phyloP scores from a whole-genome alignment of 2,113 vertebrate genomes.

The Irena cyanogastra region DNA sequence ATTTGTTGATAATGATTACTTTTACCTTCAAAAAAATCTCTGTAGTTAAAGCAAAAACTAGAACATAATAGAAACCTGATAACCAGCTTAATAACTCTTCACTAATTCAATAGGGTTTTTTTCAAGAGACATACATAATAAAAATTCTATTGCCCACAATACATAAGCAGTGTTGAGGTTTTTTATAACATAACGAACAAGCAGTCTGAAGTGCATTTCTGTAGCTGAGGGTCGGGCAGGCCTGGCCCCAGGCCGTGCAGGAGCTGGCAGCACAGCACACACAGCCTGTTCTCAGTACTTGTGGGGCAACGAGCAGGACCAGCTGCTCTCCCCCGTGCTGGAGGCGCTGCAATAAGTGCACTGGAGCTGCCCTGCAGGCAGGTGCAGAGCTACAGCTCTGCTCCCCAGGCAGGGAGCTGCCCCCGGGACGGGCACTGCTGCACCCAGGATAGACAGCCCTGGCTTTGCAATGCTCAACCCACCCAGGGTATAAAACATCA shows the following conservation, averaged over 20 bases:
- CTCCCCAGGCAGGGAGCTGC: background rate
- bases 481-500: background rate
- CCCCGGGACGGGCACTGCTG: rapidly evolving
- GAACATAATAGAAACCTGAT: background rate
- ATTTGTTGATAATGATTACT: background rate
- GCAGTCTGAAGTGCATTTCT: background rate
- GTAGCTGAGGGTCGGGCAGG: background rate
- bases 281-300: no score
- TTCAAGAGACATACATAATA: background rate
- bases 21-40: background rate
- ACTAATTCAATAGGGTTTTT: background rate
- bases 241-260: rapidly evolving
- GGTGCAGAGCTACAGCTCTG: background rate
- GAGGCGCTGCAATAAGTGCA: rapidly evolving
- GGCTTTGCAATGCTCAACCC: background rate
- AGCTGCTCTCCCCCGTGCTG: rapidly evolving
- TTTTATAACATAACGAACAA: rapidly evolving
- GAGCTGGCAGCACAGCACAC: background rate
- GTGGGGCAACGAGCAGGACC: background rate
- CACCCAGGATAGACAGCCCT: background rate
- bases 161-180: background rate
- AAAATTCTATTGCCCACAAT: background rate
- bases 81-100: background rate
- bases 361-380: rapidly evolving
- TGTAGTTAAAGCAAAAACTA: background rate